Evolutionary conservation across 2,113 vertebrate species (phyloP).

Genomic region (Loxodonta africana): DNA sequence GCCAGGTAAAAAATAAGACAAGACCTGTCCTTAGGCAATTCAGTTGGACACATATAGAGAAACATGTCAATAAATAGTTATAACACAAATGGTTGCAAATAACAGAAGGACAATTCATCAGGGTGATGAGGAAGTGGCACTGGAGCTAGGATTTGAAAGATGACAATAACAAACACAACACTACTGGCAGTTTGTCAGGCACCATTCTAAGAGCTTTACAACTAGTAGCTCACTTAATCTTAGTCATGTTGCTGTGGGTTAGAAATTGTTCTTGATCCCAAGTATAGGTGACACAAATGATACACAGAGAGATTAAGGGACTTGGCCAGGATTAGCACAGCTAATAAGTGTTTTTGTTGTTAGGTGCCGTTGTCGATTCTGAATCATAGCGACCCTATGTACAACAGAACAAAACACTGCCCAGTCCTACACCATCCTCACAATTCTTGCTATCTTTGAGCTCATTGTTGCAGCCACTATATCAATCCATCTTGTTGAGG

Average conservation of each 20-base stretch:
- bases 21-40: not conserved
- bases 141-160: not conserved
- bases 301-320: not conserved
- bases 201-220: not conserved
- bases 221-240: not conserved
- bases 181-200: not conserved
- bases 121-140: not conserved
- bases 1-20: not conserved
- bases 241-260: not conserved
- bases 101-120: not conserved
- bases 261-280: not conserved
- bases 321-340: not conserved
- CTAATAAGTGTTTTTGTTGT: too few species aligned
- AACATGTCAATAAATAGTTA: not conserved
- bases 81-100: not conserved
- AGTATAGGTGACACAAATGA: not conserved
- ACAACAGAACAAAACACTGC: too few species aligned
- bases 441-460: too few species aligned
- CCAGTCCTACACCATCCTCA: too few species aligned
- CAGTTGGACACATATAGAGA: not conserved
- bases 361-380: too few species aligned
- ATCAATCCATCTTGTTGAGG: too few species aligned
- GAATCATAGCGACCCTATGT: too few species aligned
- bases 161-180: not conserved
- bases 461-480: too few species aligned